phyloP scores from a whole-genome alignment of 2,888 invertebrate species.

The Meiosimyza decipiens region DNA sequence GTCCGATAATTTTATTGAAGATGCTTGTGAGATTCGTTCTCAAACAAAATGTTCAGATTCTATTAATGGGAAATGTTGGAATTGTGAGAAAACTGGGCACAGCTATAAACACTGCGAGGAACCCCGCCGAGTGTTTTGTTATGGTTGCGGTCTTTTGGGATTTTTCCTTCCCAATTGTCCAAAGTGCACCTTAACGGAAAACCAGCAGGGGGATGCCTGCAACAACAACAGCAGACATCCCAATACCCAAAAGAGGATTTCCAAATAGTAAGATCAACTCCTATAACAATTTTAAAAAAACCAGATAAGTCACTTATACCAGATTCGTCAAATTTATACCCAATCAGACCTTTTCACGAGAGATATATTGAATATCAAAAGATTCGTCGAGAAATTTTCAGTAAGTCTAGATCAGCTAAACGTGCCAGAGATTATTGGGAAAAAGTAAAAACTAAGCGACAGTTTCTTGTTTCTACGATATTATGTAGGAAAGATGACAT shows the following conservation, averaged over 20 bases:
- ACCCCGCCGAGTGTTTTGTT: constrained; percentile 2
- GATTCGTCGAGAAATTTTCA: not conserved
- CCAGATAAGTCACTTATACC: too few relatives aligned
- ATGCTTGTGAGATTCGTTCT: constrained; percentile 2
- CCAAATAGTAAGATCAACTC: too few relatives aligned
- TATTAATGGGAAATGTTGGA: constrained; percentile 7
- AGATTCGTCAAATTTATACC: too few relatives aligned
- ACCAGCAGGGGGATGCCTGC: not conserved
- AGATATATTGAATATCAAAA: not conserved
- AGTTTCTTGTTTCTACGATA: not conserved
- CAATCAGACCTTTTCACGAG: too few relatives aligned
- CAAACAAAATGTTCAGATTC: not conserved
- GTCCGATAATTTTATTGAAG: not conserved
- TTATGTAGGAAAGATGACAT: constrained; percentile 2
- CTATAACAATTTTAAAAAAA: too few relatives aligned
- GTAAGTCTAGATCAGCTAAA: not conserved
- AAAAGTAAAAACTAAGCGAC: not conserved
- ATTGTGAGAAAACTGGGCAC: constrained; percentile 4
- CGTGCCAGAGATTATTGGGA: constrained; percentile 3
- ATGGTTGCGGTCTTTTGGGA: constrained; percentile 9
- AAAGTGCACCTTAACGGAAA: constrained; percentile 4
- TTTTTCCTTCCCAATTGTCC: not conserved
- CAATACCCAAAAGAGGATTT: too few relatives aligned
- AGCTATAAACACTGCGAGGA: constrained; percentile 4
- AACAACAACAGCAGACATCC: not conserved